Base-by-base conservation (phyloP, 2,888 invertebrate species). In the Cactoblastis cactorum region DNA sequence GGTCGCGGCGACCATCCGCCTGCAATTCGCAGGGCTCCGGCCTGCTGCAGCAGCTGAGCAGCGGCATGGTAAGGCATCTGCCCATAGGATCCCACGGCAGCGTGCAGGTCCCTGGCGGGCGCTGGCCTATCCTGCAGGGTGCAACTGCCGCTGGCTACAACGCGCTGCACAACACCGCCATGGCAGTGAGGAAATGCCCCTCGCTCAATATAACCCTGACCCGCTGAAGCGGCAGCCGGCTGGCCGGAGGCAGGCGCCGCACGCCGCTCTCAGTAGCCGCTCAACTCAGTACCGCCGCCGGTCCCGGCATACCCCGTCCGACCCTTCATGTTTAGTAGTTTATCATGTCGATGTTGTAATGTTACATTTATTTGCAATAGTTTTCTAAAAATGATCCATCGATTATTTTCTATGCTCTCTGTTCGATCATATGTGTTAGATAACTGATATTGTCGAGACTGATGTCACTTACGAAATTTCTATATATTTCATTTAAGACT, bases 31-130 rank as follows among this genome's bases (percentile, higher is more conserved):
- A 92, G 70, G 94, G 94, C 69, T 92, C 94, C 58, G 95, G 95
- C 60, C 89, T 97, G 56, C 90, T 97, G 63, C 96, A 97, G 77
- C 96, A 97, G 86, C 91, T 97, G 80, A 96, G 96, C 92, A 94
- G 95, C 87, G 96, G 96, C 92, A 95, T 97, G 95, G 97, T 97
- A 95, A 96, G 96, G 92, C 94, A 93, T 90, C 91, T 93, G 83
- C 93, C 93, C 75, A 77, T 79, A 67, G 91, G 92, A 85, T 91
- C 92, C 84, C 92, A 92, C 85, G 92, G 91, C 91, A 91, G 90
- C 75, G 89, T 86, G 78, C 90, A 89, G 74, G 71, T 69, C 63
- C 76, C 67, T 70, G 74, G 76, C 70, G 55, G 62, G 47, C 83
- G 87, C 75, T 90, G 89, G 90, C 82, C 81, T 76, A 73, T 84